A percentile compares a stretch with the other conserved stretches of the same genome.
Evolutionary conservation across 2,113 vertebrate species (phyloP).

Genomic region (Phainopepla nitens): DNA sequence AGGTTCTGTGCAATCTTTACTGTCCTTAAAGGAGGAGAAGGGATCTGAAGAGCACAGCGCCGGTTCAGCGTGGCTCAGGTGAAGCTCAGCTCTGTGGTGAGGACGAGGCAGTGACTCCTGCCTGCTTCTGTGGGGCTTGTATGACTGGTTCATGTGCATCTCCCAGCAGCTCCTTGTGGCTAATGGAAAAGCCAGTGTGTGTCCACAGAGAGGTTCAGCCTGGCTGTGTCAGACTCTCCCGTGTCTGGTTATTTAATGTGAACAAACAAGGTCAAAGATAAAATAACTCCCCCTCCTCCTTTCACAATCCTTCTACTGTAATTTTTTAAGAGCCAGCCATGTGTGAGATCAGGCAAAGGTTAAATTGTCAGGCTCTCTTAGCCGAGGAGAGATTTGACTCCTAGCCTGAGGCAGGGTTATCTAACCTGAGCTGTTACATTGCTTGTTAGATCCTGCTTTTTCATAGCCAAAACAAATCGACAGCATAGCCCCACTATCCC

Average conservation of each 20-base stretch:
- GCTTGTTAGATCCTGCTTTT: background rate
- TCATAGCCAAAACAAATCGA: background rate
- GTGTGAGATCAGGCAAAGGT: slow-evolving; percentile 38
- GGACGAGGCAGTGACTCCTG: background rate
- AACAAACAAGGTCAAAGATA: background rate
- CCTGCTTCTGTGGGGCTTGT: background rate
- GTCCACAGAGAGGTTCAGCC: background rate
- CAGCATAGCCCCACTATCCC: background rate
- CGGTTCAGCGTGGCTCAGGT: accelerated
- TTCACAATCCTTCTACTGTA: background rate
- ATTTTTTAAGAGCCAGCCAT: background rate
- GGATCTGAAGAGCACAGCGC: background rate
- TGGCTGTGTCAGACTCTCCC: background rate
- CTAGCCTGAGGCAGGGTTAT: slow-evolving; percentile 6
- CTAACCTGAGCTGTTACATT: background rate
- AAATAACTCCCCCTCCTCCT: background rate
- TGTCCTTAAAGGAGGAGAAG: background rate
- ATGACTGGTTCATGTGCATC: accelerated
- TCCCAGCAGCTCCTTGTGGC: background rate
- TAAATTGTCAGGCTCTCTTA: slow-evolving; percentile 20
- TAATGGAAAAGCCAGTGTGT: accelerated
- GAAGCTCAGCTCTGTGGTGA: background rate
- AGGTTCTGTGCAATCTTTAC: background rate
- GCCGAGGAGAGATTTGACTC: background rate
- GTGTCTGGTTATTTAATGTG: background rate